Evolutionary conservation across 1,140 invertebrate genomes (phyloP).

Genomic region (Pseudomyrmex dendroicus): DNA sequence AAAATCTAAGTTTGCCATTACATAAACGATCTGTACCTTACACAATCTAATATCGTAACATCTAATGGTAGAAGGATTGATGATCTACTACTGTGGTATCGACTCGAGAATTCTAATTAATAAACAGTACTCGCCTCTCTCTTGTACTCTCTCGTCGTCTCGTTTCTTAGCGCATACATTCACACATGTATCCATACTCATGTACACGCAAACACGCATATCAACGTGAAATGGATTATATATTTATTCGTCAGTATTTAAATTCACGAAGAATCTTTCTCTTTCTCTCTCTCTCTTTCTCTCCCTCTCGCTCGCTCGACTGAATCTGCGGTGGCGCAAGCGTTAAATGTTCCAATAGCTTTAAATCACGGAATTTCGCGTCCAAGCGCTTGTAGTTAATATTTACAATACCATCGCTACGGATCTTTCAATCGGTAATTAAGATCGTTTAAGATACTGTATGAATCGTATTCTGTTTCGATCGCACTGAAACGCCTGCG

Average conservation of each 20-base stretch:
- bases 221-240: slow-evolving; percentile 21
- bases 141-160: slow-evolving; percentile 43
- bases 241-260: slow-evolving; percentile 8
- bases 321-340: not conserved
- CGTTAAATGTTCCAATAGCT: slow-evolving; percentile 5
- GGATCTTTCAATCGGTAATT: not conserved
- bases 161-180: slow-evolving; percentile 34
- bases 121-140: slow-evolving; percentile 70
- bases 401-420: slow-evolving; percentile 38
- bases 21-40: slow-evolving; percentile 77
- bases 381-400: slow-evolving; percentile 23
- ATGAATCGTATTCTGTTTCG: slow-evolving; percentile 5
- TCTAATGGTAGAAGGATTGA: slow-evolving; percentile 81
- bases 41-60: slow-evolving; percentile 80
- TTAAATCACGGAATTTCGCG: slow-evolving; percentile 25
- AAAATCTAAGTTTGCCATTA: slow-evolving; percentile 78
- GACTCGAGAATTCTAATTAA: slow-evolving; percentile 72
- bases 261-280: slow-evolving; percentile 39
- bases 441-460: slow-evolving; percentile 24
- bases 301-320: not conserved
- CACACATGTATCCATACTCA: slow-evolving; percentile 54
- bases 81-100: slow-evolving; percentile 74
- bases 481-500: slow-evolving; percentile 36
- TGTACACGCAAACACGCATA: slow-evolving; percentile 27
- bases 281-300: no score